phyloP scores from a whole-genome alignment of 1,140 invertebrate genomes.

The Drosophila nigrodunni region DNA sequence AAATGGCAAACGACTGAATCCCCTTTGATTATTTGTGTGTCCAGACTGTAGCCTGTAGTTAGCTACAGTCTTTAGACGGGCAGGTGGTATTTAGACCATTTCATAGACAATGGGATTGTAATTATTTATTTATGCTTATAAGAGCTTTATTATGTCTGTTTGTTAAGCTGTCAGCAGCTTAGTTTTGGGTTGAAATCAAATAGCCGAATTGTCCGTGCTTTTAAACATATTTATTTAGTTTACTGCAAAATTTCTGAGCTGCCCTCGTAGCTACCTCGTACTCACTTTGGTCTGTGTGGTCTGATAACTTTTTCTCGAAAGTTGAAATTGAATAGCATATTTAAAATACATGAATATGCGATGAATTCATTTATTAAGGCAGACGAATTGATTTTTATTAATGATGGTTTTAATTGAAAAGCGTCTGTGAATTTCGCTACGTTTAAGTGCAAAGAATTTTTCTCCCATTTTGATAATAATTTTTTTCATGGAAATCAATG shows the following conservation, averaged over 20 bases:
- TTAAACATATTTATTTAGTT: too few relatives aligned
- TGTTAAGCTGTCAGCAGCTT: too few relatives aligned
- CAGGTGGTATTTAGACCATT: slow-evolving; percentile 10
- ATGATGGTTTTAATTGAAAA: slow-evolving; percentile 16
- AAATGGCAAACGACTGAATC: slow-evolving; percentile 52
- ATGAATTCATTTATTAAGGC: neutral
- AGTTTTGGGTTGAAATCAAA: too few relatives aligned
- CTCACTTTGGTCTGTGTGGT: slow-evolving; percentile 3
- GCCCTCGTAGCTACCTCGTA: neutral
- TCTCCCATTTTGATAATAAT: neutral
- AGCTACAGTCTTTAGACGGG: neutral
- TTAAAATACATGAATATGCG: slow-evolving; percentile 10
- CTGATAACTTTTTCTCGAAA: neutral
- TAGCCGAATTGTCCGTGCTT: too few relatives aligned
- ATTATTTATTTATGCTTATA: neutral
- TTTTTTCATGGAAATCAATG: slow-evolving; percentile 7
- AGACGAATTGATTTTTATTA: slow-evolving; percentile 21
- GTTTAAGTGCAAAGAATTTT: slow-evolving; percentile 8
- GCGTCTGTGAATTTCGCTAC: neutral
- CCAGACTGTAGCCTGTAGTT: slow-evolving; percentile 18
- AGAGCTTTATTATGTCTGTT: neutral
- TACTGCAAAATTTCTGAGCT: neutral
- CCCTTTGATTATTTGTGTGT: slow-evolving; percentile 62
- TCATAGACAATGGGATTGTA: neutral
- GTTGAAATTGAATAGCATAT: slow-evolving; percentile 7